A percentile compares a stretch with the other conserved stretches of the same genome.
Evolutionary conservation across 2,888 invertebrate genomes (phyloP).

Genomic region (Aspidiotus rigidus): DNA sequence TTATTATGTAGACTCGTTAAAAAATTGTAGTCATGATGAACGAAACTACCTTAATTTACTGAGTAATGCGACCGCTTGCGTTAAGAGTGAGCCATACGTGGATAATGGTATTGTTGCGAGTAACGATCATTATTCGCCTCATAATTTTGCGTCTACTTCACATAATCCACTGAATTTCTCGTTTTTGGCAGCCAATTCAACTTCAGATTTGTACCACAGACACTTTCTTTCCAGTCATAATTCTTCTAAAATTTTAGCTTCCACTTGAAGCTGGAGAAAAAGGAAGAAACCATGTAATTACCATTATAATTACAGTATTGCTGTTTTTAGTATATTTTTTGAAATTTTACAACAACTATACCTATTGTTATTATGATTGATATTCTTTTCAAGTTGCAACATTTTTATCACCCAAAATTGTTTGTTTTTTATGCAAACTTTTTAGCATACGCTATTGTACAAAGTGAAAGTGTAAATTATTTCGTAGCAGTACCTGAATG

Average conservation of each 20-base stretch:
- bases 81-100: slow-evolving; percentile 19
- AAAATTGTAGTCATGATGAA: slow-evolving; percentile 21
- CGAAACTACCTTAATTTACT: slow-evolving; percentile 21
- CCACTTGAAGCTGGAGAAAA: slow-evolving; percentile 4
- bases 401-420: too few species aligned
- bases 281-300: too few species aligned
- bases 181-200: slow-evolving; percentile 5
- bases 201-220: slow-evolving; percentile 22
- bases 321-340: too few species aligned
- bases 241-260: slow-evolving; percentile 19
- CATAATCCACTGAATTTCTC: slow-evolving; percentile 26
- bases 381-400: too few species aligned
- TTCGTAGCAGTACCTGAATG: too few species aligned
- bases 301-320: too few species aligned
- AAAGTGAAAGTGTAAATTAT: too few species aligned
- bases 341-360: too few species aligned
- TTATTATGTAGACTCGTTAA: slow-evolving; percentile 19
- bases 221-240: slow-evolving; percentile 20
- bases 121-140: slow-evolving; percentile 20
- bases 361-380: too few species aligned
- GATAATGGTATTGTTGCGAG: slow-evolving; percentile 8
- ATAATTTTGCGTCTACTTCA: slow-evolving; percentile 20
- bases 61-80: slow-evolving; percentile 6
- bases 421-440: too few species aligned
- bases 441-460: too few species aligned